These are phyloP conservation scores for Cinara cedri DNA, from an alignment of 2,888 invertebrate species.

Conservation along the genomic window DNA sequence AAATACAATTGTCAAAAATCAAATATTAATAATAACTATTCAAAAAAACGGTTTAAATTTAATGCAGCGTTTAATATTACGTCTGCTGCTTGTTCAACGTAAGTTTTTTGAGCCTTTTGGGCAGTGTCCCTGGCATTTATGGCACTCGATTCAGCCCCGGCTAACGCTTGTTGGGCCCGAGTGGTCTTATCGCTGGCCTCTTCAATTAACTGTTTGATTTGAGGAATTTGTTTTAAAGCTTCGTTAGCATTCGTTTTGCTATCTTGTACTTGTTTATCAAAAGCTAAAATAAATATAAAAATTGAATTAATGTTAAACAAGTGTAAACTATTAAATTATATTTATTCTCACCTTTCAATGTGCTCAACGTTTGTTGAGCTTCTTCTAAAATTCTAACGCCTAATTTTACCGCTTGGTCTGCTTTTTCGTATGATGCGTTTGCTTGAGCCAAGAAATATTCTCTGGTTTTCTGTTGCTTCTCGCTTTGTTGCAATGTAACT, in stretches of 20 bases:
- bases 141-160: slow-evolving; percentile 80
- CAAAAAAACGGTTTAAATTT: not conserved
- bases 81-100: slow-evolving; percentile 79
- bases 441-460: slow-evolving; percentile 81
- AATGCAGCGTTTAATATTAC: slow-evolving; percentile 63
- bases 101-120: slow-evolving; percentile 76
- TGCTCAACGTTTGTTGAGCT: slow-evolving; percentile 79
- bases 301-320: not conserved
- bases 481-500: slow-evolving; percentile 66
- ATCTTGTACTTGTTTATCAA: slow-evolving; percentile 86
- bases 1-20: not conserved
- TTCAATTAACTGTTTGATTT: slow-evolving; percentile 74
- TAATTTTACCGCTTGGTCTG: slow-evolving; percentile 80
- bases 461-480: slow-evolving; percentile 76
- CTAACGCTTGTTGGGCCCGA: slow-evolving; percentile 75
- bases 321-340: not conserved
- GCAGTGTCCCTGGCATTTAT: slow-evolving; percentile 75
- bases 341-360: slow-evolving; percentile 64
- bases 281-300: slow-evolving; percentile 67
- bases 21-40: no score
- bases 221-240: slow-evolving; percentile 76
- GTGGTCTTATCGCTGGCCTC: slow-evolving; percentile 75
- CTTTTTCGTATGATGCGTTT: slow-evolving; percentile 76
- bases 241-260: slow-evolving; percentile 81
- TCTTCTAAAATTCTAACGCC: slow-evolving; percentile 83